phyloP scores from a whole-genome alignment of 2,797 vertebrate species.

The Coregonus sp. region DNA sequence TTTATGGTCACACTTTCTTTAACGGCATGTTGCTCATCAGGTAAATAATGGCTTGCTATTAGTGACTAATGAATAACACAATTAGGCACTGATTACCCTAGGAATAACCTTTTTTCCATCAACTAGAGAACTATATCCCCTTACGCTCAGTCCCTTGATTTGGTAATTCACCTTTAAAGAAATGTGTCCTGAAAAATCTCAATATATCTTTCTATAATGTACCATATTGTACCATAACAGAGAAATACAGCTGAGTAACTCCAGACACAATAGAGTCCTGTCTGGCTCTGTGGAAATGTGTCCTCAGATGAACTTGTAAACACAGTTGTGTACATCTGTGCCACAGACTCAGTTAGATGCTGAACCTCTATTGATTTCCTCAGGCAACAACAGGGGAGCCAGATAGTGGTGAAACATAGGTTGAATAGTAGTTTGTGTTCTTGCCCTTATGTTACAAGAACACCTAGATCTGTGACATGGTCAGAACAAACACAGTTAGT shows the following conservation, averaged over 20 bases:
- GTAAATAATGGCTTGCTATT: background rate
- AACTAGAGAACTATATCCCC: too few relatives aligned
- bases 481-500: conserved; percentile 35
- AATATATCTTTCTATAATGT: background rate
- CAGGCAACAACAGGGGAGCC: conserved; percentile 46
- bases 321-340: conserved; percentile 57
- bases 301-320: conserved; percentile 61
- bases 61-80: background rate
- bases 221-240: too few relatives aligned
- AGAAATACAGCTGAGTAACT: too few relatives aligned
- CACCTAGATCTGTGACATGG: conserved; percentile 33
- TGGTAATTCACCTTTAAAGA: background rate
- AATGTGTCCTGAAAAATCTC: background rate
- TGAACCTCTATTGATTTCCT: conserved; percentile 64
- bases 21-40: background rate
- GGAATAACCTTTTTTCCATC: background rate
- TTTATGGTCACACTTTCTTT: background rate
- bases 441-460: conserved; percentile 51
- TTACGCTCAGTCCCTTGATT: background rate
- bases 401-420: conserved; percentile 45
- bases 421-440: conserved; percentile 44
- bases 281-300: conserved; percentile 36
- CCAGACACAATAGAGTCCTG: conserved; percentile 23
- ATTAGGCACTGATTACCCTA: background rate
- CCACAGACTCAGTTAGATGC: conserved; percentile 49